These are phyloP conservation scores for Tilapia sparmanii DNA, from an alignment of 2,113 vertebrate genomes.

Conservation along the genomic window DNA sequence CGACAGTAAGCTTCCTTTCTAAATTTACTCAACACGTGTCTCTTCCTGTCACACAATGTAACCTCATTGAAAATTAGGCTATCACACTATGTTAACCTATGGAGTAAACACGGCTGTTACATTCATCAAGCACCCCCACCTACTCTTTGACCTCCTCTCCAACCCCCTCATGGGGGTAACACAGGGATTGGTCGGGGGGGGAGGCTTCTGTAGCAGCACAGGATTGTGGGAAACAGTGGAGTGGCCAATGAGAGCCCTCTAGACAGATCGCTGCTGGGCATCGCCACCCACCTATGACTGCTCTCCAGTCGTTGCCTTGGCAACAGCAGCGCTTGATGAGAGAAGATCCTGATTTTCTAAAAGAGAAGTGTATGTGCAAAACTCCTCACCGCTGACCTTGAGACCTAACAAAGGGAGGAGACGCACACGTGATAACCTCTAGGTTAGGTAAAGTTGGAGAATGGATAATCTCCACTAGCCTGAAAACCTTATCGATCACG, in stretches of 20 bases:
- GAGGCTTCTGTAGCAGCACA: not conserved
- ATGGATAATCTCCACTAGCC: not conserved
- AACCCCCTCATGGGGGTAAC: constrained; percentile 18
- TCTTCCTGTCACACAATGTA: not conserved
- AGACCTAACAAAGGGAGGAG: not conserved
- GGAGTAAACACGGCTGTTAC: not conserved
- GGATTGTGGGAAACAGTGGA: constrained; percentile 57
- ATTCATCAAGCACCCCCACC: not conserved
- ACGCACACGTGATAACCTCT: not conserved
- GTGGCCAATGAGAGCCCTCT: constrained; percentile 64
- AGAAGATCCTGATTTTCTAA: constrained; percentile 30
- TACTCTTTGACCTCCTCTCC: constrained; percentile 21
- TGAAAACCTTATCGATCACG: not conserved
- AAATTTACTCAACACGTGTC: not conserved
- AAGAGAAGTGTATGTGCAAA: constrained; percentile 1
- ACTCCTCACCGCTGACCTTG: constrained; percentile 30
- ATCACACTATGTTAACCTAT: not conserved
- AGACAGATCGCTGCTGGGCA: constrained; percentile 58
- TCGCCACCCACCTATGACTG: constrained; percentile 56
- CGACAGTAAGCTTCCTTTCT: not conserved
- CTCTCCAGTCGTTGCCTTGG: constrained; percentile 56
- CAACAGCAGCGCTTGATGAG: constrained; percentile 58
- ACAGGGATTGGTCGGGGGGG: not conserved
- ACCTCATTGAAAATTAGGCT: not conserved
- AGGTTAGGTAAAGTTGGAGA: not conserved